Evolutionary conservation across 2,113 vertebrate genomes (phyloP).

Genomic region (Muscicapa adusta): DNA sequence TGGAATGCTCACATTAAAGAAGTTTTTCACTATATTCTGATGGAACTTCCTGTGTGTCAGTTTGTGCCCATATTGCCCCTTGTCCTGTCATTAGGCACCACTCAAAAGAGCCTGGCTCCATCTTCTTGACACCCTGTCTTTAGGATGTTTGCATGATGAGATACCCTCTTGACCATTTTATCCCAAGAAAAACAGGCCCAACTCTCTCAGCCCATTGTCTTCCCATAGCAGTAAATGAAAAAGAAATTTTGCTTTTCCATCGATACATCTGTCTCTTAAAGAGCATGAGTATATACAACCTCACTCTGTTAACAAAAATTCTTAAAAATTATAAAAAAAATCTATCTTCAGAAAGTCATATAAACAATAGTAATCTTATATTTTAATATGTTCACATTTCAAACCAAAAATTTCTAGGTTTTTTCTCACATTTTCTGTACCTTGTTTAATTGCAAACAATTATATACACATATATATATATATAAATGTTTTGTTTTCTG

Average conservation of each 20-base stretch:
- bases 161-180: rapidly evolving
- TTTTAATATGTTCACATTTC: neutral
- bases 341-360: neutral
- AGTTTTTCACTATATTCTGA: neutral
- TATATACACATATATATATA: too few species aligned
- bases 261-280: neutral
- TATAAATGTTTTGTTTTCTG: neutral
- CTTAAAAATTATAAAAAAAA: neutral
- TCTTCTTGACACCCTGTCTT: neutral
- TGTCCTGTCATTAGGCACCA: neutral
- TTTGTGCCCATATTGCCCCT: neutral
- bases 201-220: neutral
- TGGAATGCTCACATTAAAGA: neutral
- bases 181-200: neutral
- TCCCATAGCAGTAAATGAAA: neutral
- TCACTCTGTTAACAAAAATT: neutral
- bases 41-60: neutral
- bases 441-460: neutral
- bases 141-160: too few species aligned
- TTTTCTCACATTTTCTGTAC: neutral
- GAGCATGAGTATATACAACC: neutral
- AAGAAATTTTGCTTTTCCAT: neutral
- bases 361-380: neutral
- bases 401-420: neutral
- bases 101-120: neutral